Evolutionary conservation across 2,113 vertebrate genomes (phyloP).

Genomic region (Vicugna pacos): DNA sequence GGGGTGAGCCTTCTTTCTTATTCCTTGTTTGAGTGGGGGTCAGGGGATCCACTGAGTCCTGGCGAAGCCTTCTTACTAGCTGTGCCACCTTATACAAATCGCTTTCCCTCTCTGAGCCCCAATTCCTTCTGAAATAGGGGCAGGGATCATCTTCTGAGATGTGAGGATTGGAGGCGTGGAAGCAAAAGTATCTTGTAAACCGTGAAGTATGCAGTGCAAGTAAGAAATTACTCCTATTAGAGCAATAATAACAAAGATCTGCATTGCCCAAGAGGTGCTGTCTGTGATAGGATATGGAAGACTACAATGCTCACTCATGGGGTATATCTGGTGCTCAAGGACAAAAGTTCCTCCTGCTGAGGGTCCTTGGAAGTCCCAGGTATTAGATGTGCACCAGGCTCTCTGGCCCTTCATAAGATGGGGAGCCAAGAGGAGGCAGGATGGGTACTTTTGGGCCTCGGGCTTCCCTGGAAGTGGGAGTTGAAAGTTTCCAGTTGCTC

Average conservation of each 20-base stretch:
- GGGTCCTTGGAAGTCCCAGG: too few species aligned
- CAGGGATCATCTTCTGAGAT: not conserved
- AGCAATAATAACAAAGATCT: not conserved
- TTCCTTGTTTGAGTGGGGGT: not conserved
- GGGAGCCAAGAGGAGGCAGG: not conserved
- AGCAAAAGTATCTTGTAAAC: not conserved
- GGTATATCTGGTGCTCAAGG: not conserved
- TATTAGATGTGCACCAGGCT: not conserved
- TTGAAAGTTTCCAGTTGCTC: not conserved
- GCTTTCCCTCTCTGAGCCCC: not conserved
- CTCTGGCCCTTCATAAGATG: fast-evolving
- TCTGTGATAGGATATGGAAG: fast-evolving
- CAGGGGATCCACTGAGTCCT: not conserved
- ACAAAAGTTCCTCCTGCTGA: not conserved
- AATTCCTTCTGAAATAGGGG: not conserved
- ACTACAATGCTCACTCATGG: fast-evolving
- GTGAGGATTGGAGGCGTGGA: not conserved
- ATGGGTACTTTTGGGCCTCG: not conserved
- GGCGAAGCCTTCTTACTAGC: not conserved
- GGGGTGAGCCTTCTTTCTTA: not conserved
- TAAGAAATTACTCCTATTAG: not conserved
- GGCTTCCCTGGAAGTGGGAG: not conserved
- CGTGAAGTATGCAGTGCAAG: not conserved
- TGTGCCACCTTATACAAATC: not conserved
- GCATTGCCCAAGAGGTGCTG: not conserved